These are phyloP conservation scores for Acleris emargana DNA, from an alignment of 2,888 invertebrate genomes.

Conservation along the genomic window DNA sequence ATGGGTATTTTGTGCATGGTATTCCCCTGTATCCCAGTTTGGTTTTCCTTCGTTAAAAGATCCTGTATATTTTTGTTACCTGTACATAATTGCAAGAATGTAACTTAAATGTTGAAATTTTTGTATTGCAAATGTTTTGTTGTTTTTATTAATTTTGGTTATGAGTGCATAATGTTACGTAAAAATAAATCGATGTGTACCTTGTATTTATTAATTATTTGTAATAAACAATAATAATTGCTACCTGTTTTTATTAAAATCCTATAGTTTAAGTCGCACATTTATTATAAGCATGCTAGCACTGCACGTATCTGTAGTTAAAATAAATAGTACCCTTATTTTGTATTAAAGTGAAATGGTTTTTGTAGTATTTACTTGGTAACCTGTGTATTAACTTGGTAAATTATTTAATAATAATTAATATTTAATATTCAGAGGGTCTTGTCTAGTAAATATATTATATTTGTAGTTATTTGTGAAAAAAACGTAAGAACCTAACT, in stretches of 20 bases:
- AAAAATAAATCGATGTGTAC: slow-evolving; percentile 51
- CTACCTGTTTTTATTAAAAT: slow-evolving; percentile 66
- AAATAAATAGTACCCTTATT: too few relatives aligned
- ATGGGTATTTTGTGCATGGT: slow-evolving; percentile 65
- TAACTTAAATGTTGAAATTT: slow-evolving; percentile 22
- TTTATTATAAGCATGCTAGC: slow-evolving; percentile 49
- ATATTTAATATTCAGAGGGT: too few relatives aligned
- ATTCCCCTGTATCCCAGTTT: slow-evolving; percentile 40
- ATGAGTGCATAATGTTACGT: slow-evolving; percentile 56
- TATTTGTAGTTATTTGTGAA: too few relatives aligned
- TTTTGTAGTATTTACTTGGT: not conserved
- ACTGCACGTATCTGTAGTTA: slow-evolving; percentile 38
- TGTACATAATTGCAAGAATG: slow-evolving; percentile 16
- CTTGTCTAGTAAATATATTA: too few relatives aligned
- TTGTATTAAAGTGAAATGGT: not conserved
- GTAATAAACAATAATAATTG: slow-evolving; percentile 67
- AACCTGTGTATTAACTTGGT: too few relatives aligned
- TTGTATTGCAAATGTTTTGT: slow-evolving; percentile 47
- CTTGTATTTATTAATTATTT: slow-evolving; percentile 69
- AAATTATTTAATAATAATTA: too few relatives aligned
- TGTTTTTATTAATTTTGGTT: slow-evolving; percentile 49
- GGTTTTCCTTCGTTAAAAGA: slow-evolving; percentile 7
- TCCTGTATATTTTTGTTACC: slow-evolving; percentile 14
- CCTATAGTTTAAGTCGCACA: slow-evolving; percentile 46
- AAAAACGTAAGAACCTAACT: too few relatives aligned